phyloP scores from a whole-genome alignment of 2,888 invertebrate genomes.

The Lysandra coridon region DNA sequence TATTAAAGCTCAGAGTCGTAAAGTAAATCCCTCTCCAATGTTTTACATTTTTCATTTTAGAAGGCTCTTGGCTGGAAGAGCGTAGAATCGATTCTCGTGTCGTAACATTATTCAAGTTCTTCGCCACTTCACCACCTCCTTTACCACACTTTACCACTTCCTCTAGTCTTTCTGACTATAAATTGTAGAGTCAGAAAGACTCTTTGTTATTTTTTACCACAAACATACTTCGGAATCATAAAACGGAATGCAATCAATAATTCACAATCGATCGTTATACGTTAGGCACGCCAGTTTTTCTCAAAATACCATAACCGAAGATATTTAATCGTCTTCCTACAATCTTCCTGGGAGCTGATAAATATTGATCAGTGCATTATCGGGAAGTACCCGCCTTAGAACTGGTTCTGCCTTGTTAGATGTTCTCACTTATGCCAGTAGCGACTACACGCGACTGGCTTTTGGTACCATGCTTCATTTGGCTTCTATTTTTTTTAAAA shows the following conservation, averaged over 20 bases:
- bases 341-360: conserved; percentile 59
- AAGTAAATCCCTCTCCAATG: too few species aligned
- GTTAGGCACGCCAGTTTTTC: conserved; percentile 33
- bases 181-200: too few species aligned
- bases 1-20: too few species aligned
- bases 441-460: not conserved
- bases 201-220: not conserved
- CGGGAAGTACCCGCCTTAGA: conserved; percentile 44
- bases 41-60: too few species aligned
- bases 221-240: not conserved
- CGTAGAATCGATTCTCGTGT: too few species aligned
- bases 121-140: too few species aligned
- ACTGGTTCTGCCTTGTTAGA: conserved; percentile 37
- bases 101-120: too few species aligned
- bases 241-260: conserved; percentile 11
- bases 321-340: conserved; percentile 45
- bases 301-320: conserved; percentile 35
- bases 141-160: too few species aligned
- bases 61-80: too few species aligned
- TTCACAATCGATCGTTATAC: conserved; percentile 15
- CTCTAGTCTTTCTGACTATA: too few species aligned
- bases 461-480: not conserved
- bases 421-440: conserved; percentile 11
- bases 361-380: conserved; percentile 63
- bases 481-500: not conserved